A percentile compares a stretch with the other conserved stretches of the same genome.
These are phyloP conservation scores for Chlorops oryzae DNA, from an alignment of 1,140 invertebrate species.

Conservation along the genomic window DNA sequence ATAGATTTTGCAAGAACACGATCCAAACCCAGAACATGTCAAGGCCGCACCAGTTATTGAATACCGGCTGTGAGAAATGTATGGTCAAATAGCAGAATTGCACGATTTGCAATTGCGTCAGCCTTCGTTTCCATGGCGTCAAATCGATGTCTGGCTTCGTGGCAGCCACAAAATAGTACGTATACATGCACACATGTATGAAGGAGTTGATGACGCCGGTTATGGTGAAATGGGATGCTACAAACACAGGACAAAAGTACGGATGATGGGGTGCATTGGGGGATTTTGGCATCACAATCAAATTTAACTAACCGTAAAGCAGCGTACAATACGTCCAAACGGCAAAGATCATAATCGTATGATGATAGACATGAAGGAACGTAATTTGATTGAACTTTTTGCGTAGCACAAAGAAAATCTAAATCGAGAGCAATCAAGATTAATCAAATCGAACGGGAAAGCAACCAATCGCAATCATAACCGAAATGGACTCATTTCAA, in stretches of 20 bases:
- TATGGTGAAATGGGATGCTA: background rate
- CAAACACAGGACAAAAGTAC: background rate
- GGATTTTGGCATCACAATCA: no score
- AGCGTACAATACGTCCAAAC: background rate
- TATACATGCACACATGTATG: background rate
- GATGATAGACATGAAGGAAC: conserved; percentile 4
- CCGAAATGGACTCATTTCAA: no score
- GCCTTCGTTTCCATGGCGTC: background rate
- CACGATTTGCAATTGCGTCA: background rate
- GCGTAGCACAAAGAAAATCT: background rate
- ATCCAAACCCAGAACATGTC: background rate
- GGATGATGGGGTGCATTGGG: background rate
- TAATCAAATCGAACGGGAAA: background rate
- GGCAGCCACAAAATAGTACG: background rate
- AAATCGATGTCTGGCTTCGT: background rate
- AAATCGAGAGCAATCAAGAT: background rate
- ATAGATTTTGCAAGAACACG: background rate
- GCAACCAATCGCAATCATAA: no score
- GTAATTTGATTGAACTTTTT: conserved; percentile 5
- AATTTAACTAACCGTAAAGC: background rate
- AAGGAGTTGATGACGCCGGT: background rate
- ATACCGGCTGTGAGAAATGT: background rate
- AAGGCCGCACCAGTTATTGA: background rate
- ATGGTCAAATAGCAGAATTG: background rate
- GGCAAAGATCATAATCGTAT: background rate